Evolutionary conservation across 2,113 vertebrate genomes (phyloP), one percentile per base, ranked within the genome.

Genomic region (Vulpes lagopus): DNA sequence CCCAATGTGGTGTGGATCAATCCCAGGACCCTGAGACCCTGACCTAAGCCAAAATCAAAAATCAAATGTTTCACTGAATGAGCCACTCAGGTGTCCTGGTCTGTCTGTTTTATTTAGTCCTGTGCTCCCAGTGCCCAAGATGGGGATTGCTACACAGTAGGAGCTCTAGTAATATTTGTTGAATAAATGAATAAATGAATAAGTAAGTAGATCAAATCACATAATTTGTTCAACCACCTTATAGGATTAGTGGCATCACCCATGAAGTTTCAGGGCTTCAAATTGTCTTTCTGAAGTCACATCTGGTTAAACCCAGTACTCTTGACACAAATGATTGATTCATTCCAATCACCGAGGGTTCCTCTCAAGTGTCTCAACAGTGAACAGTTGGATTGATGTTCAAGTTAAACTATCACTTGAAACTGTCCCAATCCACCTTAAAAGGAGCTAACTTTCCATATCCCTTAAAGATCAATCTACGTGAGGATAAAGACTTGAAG

Each of bases 401-500:
- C 57, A 74, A 73, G 69, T 82, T 94, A 94, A 91, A 85, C 15
- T 35, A 62, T 79, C 64, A 87, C 17, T 95, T 5, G 1, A 20
- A 81, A 69, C 11, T 43, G 60, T 60, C 30, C 60, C 20, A 76
- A 69, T 20, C 17, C 19, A 73, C 38, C 43, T 71, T 62, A 88
- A 90, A 94, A 71, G n/a, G 85, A 83, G 78, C 87, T 87, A 84
- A 53, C 53, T 65, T 89, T 67, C 59, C 38, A 94, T 12, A 57
- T 59, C 8, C 22, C 35, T 93, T 94, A n/a, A 51, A 87, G n/a
- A 96, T 92, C 32, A 89, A 91, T 59, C 49, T 95, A 94, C 0
- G 0, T 76, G 88, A 96, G 85, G 94, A 97, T 92, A 91, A 98
- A 97, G 51, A 96, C 91, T 60, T 83, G 23, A 76, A 94, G 92